Base-by-base conservation (phyloP, 2,113 vertebrate genomes). In the Neolamprologus modestus region DNA sequence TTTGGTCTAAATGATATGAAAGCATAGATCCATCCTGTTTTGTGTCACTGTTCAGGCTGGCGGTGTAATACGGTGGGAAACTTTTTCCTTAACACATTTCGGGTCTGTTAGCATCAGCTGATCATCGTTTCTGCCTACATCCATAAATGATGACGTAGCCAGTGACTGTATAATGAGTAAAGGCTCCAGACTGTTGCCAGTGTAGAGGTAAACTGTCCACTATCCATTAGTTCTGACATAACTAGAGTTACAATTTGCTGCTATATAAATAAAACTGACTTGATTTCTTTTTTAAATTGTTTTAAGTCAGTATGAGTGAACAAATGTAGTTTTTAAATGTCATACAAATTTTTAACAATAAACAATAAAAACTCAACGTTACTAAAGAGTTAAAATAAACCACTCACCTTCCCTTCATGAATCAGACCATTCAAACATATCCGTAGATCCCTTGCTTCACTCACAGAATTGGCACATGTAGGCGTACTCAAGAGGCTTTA, bases 341-440 rank as follows among this genome's bases (percentile, higher is more conserved):
- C 61, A 66, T 7, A 31, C 13, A 42, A 37, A 33, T 61, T 33
- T 61, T 61, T 33, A 19, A 59, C 14, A 59, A 17, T 59, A 28
- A 59, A 61, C 26, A 61, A 61, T 61, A 61, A 61, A 33, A 61
- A 33, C 14, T 24, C 5, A 33, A 84, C 24, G 78, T 40, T 28
- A 52, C 7, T 11, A 84, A 66, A 35, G 17, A n/a, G 10, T 82
- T 19, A 47, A 88, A 21, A 19, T 17, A 89, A 84, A 93, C 84
- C 83, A 86, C 94, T 95, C 92, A 96, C 95, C 94, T 94, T 5
- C 92, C 94, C 84, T 42, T 3, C 11, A 2, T 6, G 2, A 57
- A 5, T 81, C 14, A 95, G 24, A 1, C 0, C 1, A 0, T 3
- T 2, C 50, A 96, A 2, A 82, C 86, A 92, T 0, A 0, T 2